Conservation (phyloP, 1,140 invertebrate genomes). For the Drosophila tani region DNA sequence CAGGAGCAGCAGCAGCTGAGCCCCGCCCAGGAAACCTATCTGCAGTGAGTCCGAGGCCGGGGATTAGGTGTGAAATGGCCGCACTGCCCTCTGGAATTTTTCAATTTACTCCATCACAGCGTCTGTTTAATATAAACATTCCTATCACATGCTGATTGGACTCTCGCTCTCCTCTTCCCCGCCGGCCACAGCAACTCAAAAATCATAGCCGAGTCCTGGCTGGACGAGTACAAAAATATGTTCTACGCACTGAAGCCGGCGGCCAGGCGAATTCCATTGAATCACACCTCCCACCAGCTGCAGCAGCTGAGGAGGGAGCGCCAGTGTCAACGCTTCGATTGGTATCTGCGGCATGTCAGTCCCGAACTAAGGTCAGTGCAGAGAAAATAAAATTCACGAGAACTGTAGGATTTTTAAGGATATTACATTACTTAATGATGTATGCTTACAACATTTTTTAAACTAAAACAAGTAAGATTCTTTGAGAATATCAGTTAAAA, state of each 20-base stretch:
- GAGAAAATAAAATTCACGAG: background rate
- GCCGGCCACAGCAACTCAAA: slow-evolving; percentile 90
- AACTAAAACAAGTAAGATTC: background rate
- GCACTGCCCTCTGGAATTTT: slow-evolving; percentile 73
- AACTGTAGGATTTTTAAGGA: background rate
- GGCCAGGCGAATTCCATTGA: slow-evolving; percentile 61
- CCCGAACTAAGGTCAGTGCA: slow-evolving; percentile 74
- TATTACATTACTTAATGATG: background rate
- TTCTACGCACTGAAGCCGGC: slow-evolving; percentile 86
- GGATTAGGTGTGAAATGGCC: slow-evolving; percentile 66
- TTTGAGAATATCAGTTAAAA: too few species aligned
- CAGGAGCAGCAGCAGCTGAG: slow-evolving; percentile 21
- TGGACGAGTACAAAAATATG: slow-evolving; percentile 93
- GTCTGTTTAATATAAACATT: slow-evolving; percentile 78
- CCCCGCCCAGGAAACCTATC: slow-evolving; percentile 66
- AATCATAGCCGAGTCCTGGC: slow-evolving; percentile 93
- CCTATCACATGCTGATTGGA: slow-evolving; percentile 64
- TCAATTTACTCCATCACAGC: slow-evolving; percentile 70
- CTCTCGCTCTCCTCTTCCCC: slow-evolving; percentile 8
- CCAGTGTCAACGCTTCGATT: slow-evolving; percentile 94
- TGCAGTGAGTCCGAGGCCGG: slow-evolving; percentile 65
- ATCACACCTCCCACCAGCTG: slow-evolving; percentile 33
- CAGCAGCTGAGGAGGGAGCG: slow-evolving; percentile 89
- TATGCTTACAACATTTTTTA: too few species aligned
- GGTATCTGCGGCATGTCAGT: slow-evolving; percentile 96